phyloP scores from a whole-genome alignment of 2,888 invertebrate genomes.

The Therioaphis trifolii region DNA sequence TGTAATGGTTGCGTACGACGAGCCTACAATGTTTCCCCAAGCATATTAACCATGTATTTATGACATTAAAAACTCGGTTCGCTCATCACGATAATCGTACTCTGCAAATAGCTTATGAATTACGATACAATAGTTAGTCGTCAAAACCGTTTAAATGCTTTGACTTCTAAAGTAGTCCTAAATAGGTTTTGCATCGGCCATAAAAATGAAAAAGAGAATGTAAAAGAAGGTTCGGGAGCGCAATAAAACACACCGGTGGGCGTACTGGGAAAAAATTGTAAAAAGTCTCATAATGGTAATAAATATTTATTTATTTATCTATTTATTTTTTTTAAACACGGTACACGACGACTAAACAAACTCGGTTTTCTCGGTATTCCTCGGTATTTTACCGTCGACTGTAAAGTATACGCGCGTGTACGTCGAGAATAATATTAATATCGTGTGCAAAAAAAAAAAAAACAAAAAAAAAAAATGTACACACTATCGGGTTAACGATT shows the following conservation, averaged over 20 bases:
- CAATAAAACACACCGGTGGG: constrained; percentile 19
- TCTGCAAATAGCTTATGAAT: too few relatives aligned
- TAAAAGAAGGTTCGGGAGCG: not conserved
- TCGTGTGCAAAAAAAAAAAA: not conserved
- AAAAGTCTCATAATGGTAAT: not conserved
- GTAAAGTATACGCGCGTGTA: not conserved
- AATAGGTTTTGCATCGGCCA: too few relatives aligned
- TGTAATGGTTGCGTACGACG: too few relatives aligned
- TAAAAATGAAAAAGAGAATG: constrained; percentile 22
- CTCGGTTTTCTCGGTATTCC: not conserved
- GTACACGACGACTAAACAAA: not conserved
- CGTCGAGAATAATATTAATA: not conserved
- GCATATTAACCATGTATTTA: too few relatives aligned
- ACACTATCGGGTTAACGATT: constrained; percentile 3
- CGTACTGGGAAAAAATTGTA: not conserved
- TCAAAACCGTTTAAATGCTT: too few relatives aligned
- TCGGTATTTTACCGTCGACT: not conserved
- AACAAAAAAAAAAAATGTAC: not conserved
- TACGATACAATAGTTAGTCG: too few relatives aligned
- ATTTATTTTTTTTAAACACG: not conserved
- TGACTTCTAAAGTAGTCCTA: too few relatives aligned
- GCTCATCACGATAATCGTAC: too few relatives aligned
- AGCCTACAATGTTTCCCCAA: too few relatives aligned
- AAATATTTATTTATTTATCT: too few relatives aligned
- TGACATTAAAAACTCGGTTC: too few relatives aligned